phyloP scores from a whole-genome alignment of 2,888 invertebrate genomes.

The Yponomeuta plumbellus region DNA sequence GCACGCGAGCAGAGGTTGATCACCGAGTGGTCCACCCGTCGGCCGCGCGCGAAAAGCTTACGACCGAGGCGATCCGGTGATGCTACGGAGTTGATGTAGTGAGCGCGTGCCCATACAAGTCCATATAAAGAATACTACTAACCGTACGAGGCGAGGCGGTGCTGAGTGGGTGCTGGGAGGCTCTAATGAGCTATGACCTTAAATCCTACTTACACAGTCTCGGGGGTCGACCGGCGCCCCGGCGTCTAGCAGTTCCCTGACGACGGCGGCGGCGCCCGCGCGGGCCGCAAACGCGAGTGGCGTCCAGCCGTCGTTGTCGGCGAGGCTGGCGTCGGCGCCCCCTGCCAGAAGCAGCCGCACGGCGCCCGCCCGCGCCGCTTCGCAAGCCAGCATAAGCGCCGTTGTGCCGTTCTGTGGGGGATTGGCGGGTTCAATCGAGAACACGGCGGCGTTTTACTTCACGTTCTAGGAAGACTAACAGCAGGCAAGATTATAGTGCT shows the following conservation, averaged over 20 bases:
- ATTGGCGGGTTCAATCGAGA: constrained; percentile 10
- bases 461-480: no score
- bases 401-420: constrained; percentile 90
- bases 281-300: constrained; percentile 93
- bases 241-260: constrained; percentile 87
- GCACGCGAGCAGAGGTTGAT: no score
- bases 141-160: no score
- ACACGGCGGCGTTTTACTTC: background rate
- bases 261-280: constrained; percentile 89
- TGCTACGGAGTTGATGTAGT: no score
- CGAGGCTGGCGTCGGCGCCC: constrained; percentile 94
- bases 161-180: no score
- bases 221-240: constrained; percentile 91
- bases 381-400: constrained; percentile 93
- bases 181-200: no score
- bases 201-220: constrained; percentile 81
- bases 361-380: constrained; percentile 89
- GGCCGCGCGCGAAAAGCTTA: no score
- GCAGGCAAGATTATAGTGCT: no score
- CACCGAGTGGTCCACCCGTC: no score
- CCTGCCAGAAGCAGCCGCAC: constrained; percentile 90
- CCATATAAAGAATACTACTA: no score
- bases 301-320: constrained; percentile 96
- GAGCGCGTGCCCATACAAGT: no score
- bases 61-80: no score